These are phyloP conservation scores for Xerus inauris DNA, from an alignment of 2,113 vertebrate species.

Conservation along the genomic window DNA sequence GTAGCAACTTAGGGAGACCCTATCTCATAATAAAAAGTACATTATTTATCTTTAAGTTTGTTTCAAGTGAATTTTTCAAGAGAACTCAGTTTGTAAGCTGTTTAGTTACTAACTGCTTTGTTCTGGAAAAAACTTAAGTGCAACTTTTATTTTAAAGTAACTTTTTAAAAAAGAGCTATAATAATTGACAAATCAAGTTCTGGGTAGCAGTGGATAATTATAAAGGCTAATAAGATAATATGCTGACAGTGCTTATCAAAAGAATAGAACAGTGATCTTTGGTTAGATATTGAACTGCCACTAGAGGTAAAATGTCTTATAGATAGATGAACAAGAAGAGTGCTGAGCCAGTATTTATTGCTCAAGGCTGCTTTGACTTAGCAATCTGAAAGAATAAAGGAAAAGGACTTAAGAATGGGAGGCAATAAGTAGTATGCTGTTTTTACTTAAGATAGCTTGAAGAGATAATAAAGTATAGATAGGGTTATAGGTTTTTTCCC, in stretches of 20 bases:
- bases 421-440: not conserved
- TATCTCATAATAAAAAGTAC: not conserved
- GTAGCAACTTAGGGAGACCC: no score
- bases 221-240: conserved; percentile 46
- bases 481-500: not conserved
- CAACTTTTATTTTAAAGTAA: conserved; percentile 42
- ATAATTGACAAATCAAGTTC: conserved; percentile 28
- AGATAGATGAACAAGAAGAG: not conserved
- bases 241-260: not conserved
- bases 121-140: conserved; percentile 24
- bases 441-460: not conserved
- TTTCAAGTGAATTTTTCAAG: conserved; percentile 41
- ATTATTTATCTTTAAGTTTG: conserved; percentile 25
- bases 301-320: not conserved
- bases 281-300: not conserved
- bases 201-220: not conserved
- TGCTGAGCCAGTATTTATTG: not conserved
- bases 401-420: not conserved
- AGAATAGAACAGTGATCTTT: conserved; percentile 26
- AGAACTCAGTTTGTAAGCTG: not conserved
- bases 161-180: not conserved
- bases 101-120: conserved; percentile 45
- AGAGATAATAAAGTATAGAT: not conserved
- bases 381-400: not conserved
- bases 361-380: not conserved